Evolutionary conservation across 2,797 vertebrate species (phyloP).

Genomic region (Eidolon dupreanum): DNA sequence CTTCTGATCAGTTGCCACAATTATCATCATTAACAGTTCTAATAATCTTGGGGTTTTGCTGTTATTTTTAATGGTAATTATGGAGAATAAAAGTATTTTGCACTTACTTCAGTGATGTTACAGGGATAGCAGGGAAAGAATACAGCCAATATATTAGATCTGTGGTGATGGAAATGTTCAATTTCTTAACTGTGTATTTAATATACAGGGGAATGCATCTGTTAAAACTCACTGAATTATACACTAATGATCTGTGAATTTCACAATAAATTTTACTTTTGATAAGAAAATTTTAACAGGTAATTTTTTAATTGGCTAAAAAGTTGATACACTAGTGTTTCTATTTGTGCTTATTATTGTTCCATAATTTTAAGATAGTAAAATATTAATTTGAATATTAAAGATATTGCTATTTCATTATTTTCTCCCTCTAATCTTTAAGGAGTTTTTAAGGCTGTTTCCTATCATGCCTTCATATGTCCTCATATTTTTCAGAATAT

Average conservation of each 20-base stretch:
- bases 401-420: not conserved
- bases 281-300: not conserved
- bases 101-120: not conserved
- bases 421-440: not conserved
- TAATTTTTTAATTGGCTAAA: not conserved
- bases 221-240: not conserved
- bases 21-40: not conserved
- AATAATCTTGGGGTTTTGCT: not conserved
- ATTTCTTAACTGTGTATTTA: not conserved
- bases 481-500: constrained; percentile 1
- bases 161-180: not conserved
- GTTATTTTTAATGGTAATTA: not conserved
- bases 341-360: not conserved
- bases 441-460: not conserved
- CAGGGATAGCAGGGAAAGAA: not conserved
- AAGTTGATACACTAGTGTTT: not conserved
- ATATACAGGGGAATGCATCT: not conserved
- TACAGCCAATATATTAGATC: not conserved
- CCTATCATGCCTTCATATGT: not conserved
- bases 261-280: constrained; percentile 31
- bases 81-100: not conserved
- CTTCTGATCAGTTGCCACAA: not conserved
- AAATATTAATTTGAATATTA: constrained; percentile 43
- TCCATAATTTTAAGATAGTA: not conserved
- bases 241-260: constrained; percentile 12